phyloP scores from a whole-genome alignment of 1,140 invertebrate genomes.

The Trachymyrmex septentrionalis region DNA sequence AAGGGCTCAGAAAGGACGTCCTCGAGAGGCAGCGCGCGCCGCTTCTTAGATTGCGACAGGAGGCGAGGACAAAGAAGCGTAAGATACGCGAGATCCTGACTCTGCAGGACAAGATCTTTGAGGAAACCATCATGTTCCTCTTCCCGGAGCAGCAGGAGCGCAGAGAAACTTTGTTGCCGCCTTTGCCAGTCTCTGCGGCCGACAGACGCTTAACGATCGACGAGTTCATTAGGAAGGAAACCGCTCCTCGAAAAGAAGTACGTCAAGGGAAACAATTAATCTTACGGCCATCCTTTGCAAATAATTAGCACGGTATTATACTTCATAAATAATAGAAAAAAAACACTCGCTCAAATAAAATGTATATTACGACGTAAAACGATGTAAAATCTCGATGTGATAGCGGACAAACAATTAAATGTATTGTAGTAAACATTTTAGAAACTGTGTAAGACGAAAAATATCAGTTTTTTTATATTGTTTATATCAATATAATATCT shows the following conservation, averaged over 20 bases:
- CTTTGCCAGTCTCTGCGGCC: neutral
- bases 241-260: slow-evolving; percentile 44
- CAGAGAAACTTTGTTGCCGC: slow-evolving; percentile 5
- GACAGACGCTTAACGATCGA: slow-evolving; percentile 38
- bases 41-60: slow-evolving; percentile 82
- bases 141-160: slow-evolving; percentile 74
- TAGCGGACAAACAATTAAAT: neutral
- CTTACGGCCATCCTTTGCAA: slow-evolving; percentile 16
- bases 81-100: slow-evolving; percentile 77
- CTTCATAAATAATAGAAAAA: slow-evolving; percentile 16
- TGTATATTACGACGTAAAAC: neutral
- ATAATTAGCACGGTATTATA: slow-evolving; percentile 39
- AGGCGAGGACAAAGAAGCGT: slow-evolving; percentile 81
- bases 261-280: slow-evolving; percentile 44
- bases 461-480: no score
- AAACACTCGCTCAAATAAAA: slow-evolving; percentile 38
- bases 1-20: slow-evolving; percentile 85
- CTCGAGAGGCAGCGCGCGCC: slow-evolving; percentile 84
- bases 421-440: neutral
- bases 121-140: slow-evolving; percentile 74
- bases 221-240: slow-evolving; percentile 56
- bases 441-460: neutral
- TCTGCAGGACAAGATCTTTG: slow-evolving; percentile 76
- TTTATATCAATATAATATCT: no score
- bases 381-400: neutral